Conservation (phyloP, 1,140 invertebrate species). For the Globodera ellingtonae region DNA sequence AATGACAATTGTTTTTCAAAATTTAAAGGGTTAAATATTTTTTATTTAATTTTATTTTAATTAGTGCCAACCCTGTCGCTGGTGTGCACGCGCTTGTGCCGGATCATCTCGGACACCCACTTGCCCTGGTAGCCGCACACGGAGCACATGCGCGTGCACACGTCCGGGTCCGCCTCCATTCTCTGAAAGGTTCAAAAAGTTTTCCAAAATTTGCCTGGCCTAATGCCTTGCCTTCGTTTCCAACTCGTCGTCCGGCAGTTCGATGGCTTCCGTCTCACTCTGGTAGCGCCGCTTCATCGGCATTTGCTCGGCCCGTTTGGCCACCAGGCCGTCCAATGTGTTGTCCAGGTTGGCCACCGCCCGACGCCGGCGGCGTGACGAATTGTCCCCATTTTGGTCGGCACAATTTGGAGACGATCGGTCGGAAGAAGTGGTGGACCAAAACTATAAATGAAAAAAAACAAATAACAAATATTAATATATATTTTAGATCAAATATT, state of each 20-base stretch:
- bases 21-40: too few relatives aligned
- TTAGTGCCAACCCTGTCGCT: slow-evolving; percentile 38
- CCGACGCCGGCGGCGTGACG: too few relatives aligned
- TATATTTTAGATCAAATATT: background rate
- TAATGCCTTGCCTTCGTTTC: slow-evolving; percentile 57
- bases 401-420: too few relatives aligned
- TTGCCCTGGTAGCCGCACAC: slow-evolving; percentile 65
- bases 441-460: too few relatives aligned
- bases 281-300: slow-evolving; percentile 59
- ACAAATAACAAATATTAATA: too few relatives aligned
- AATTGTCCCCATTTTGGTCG: too few relatives aligned
- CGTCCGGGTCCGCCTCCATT: slow-evolving; percentile 64
- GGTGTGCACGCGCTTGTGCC: slow-evolving; percentile 64
- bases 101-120: slow-evolving; percentile 65
- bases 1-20: background rate
- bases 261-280: slow-evolving; percentile 61
- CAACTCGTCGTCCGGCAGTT: slow-evolving; percentile 62
- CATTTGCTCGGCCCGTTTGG: slow-evolving; percentile 57
- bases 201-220: slow-evolving; percentile 3
- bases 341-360: slow-evolving; percentile 57
- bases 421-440: too few relatives aligned
- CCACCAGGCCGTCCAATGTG: slow-evolving; percentile 62
- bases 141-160: slow-evolving; percentile 62
- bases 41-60: too few relatives aligned
- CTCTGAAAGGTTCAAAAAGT: slow-evolving; percentile 44